These are phyloP conservation scores for Epizoanthus fatuus DNA, from an alignment of 92 coral and sea anemone species.

Conservation along the genomic window DNA sequence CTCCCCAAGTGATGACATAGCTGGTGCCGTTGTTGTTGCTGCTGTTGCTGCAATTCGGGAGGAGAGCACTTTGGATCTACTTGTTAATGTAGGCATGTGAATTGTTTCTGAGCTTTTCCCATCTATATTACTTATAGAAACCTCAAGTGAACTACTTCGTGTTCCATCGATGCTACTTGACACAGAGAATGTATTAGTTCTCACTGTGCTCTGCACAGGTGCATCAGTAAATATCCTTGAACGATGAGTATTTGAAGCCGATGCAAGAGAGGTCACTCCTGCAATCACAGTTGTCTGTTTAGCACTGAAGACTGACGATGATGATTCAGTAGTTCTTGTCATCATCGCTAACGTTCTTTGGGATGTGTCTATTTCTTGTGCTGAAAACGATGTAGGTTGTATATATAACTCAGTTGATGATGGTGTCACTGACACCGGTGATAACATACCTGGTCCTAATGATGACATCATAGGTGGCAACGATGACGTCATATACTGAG, in stretches of 20 bases:
- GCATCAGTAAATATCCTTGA: neutral
- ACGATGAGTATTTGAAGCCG: no score
- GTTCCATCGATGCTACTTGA: neutral
- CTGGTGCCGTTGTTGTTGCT: no score
- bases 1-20: neutral
- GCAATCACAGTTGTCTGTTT: neutral
- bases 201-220: neutral
- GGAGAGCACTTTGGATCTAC: no score
- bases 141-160: neutral
- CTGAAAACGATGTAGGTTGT: neutral
- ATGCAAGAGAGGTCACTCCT: no score
- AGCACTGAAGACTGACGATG: neutral
- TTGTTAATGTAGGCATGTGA: no score
- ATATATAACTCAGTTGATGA: neutral
- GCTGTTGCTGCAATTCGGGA: no score
- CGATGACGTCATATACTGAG: conserved; percentile 1
- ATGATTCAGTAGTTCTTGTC: neutral
- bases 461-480: neutral
- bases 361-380: neutral
- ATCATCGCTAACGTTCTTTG: neutral
- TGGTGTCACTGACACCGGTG: neutral
- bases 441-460: neutral
- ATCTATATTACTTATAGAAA: no score
- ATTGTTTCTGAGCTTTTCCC: no score
- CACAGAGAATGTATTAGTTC: neutral